Percentiles rank a stretch among this genome's conserved stretches.
phyloP scores from a whole-genome alignment of 2,113 vertebrate species.

The Ovis aries region DNA sequence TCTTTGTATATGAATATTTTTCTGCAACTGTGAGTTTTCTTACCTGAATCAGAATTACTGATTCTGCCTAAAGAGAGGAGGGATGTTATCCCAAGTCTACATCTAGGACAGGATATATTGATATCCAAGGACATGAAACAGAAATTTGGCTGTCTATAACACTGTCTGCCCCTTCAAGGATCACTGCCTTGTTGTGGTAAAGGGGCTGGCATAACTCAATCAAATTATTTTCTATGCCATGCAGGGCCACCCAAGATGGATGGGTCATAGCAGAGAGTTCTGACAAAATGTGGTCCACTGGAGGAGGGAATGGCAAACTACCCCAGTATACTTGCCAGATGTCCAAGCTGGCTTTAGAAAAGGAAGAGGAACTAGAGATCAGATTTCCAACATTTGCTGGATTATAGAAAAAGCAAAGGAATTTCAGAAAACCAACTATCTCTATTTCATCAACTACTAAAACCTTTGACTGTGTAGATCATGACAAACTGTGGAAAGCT shows the following conservation, averaged over 20 bases:
- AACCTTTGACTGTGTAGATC: background rate
- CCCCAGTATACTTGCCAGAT: background rate
- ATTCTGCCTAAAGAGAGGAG: background rate
- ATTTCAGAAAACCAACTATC: background rate
- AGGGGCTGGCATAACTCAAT: background rate
- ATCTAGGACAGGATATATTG: background rate
- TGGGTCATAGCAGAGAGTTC: background rate
- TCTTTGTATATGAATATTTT: background rate
- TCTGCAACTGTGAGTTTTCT: background rate
- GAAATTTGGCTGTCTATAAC: background rate
- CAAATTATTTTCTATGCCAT: background rate
- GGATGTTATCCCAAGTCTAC: background rate
- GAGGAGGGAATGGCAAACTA: background rate
- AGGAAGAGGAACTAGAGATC: background rate
- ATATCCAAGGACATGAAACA: background rate
- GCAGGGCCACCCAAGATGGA: background rate
- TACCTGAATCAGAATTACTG: background rate
- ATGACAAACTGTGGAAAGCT: background rate
- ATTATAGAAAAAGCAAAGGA: background rate
- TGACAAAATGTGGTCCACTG: background rate
- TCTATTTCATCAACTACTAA: background rate
- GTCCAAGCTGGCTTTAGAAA: background rate
- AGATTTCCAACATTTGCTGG: background rate
- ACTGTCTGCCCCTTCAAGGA: background rate
- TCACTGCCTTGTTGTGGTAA: background rate